These are phyloP conservation scores for Zootermopsis nevadensis DNA, from an alignment of 2,888 invertebrate species.

Conservation along the genomic window DNA sequence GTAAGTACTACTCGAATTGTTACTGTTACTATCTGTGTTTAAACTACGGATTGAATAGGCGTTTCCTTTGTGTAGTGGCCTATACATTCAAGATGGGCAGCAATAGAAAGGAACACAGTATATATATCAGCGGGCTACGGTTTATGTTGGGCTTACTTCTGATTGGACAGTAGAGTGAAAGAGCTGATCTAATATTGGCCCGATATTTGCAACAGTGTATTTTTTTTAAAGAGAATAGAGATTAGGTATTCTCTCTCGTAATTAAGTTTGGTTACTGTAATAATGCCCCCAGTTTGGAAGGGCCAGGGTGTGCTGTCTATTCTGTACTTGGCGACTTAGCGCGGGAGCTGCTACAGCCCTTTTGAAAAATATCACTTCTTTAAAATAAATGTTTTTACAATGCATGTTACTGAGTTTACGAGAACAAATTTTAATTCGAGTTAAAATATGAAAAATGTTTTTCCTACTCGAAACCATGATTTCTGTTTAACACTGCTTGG, in stretches of 20 bases:
- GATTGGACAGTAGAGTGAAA: constrained; percentile 12
- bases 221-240: neutral
- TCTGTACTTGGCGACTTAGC: neutral
- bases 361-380: neutral
- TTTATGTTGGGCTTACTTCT: constrained; percentile 1
- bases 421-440: no score
- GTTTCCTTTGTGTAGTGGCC: neutral
- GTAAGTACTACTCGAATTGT: neutral
- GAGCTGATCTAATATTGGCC: neutral
- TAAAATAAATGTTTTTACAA: neutral
- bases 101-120: neutral
- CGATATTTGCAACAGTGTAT: neutral
- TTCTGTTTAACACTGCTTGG: no score
- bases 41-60: neutral
- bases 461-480: no score
- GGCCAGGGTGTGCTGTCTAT: constrained; percentile 10
- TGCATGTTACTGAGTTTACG: neutral
- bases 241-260: neutral
- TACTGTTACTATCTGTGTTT: neutral
- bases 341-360: neutral
- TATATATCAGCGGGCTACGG: constrained; percentile 10
- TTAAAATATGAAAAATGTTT: no score
- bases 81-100: constrained; percentile 21
- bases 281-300: neutral
- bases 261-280: neutral